phyloP scores from a whole-genome alignment of 2,888 invertebrate genomes.

The Apotomis betuletana region DNA sequence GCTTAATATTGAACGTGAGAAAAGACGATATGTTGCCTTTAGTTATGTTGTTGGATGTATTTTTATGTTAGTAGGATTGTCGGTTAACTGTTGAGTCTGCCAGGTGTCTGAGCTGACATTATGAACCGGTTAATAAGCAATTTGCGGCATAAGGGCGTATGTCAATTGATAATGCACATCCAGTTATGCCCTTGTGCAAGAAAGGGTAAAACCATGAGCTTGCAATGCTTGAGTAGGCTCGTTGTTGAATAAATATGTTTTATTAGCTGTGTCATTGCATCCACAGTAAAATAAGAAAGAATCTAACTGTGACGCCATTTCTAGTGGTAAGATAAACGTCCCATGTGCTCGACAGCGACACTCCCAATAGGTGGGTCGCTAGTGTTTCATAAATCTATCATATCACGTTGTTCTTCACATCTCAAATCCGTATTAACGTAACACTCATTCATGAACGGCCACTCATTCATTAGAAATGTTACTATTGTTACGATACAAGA shows the following conservation, averaged over 20 bases:
- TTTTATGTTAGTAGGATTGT: conserved; percentile 78
- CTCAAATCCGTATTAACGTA: too few relatives aligned
- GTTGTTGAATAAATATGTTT: not conserved
- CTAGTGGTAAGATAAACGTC: too few relatives aligned
- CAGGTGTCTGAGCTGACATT: conserved; percentile 55
- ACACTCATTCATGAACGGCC: too few relatives aligned
- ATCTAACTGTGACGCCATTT: too few relatives aligned
- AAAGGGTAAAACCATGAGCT: not conserved
- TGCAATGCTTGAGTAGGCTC: not conserved
- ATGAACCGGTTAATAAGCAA: conserved; percentile 7
- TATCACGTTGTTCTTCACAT: too few relatives aligned
- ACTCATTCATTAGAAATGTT: too few relatives aligned
- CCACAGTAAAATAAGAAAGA: too few relatives aligned
- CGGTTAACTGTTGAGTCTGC: conserved; percentile 64
- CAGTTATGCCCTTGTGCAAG: not conserved
- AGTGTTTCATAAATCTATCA: too few relatives aligned
- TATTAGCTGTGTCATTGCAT: too few relatives aligned
- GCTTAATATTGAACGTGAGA: not conserved
- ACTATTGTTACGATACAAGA: too few relatives aligned
- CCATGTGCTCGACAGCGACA: too few relatives aligned
- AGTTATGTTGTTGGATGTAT: conserved; percentile 46
- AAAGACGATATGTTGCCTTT: not conserved
- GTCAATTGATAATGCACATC: not conserved
- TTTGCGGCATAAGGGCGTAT: not conserved
- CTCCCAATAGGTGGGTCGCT: too few relatives aligned